These are phyloP conservation scores for Seriola dumerili DNA, from an alignment of 2,113 vertebrate genomes.

Conservation along the genomic window DNA sequence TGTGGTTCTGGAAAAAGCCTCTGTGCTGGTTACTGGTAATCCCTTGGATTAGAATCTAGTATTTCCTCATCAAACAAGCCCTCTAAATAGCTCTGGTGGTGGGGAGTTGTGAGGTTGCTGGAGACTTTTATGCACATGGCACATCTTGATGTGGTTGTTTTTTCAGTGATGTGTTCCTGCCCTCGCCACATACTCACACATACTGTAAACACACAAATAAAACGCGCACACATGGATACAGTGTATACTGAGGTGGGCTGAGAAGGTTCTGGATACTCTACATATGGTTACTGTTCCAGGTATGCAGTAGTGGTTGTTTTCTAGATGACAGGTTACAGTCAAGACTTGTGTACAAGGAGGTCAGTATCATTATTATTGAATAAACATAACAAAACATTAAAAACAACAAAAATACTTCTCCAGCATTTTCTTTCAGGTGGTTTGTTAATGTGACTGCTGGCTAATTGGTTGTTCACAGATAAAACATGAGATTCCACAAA, in stretches of 20 bases:
- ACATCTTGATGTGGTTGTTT: constrained; percentile 35
- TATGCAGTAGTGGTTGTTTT: not conserved
- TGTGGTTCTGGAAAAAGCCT: constrained; percentile 24
- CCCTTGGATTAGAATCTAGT: constrained; percentile 30
- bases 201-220: not conserved
- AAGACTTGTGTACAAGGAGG: not conserved
- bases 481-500: constrained; percentile 9
- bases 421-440: not conserved
- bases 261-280: not conserved
- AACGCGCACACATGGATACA: not conserved
- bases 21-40: not conserved
- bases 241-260: not conserved
- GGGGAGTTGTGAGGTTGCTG: constrained; percentile 22
- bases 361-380: not conserved
- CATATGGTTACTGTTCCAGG: not conserved
- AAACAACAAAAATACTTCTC: not conserved
- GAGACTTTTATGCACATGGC: constrained; percentile 40
- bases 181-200: not conserved
- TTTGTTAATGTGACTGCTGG: not conserved
- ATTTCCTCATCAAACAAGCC: constrained; percentile 49
- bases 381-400: not conserved
- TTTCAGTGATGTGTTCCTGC: constrained; percentile 16
- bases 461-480: not conserved
- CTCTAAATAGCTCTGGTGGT: constrained; percentile 22
- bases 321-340: not conserved